phyloP scores from a whole-genome alignment of 2,888 invertebrate genomes.

The Lepetodrilus schrolli region DNA sequence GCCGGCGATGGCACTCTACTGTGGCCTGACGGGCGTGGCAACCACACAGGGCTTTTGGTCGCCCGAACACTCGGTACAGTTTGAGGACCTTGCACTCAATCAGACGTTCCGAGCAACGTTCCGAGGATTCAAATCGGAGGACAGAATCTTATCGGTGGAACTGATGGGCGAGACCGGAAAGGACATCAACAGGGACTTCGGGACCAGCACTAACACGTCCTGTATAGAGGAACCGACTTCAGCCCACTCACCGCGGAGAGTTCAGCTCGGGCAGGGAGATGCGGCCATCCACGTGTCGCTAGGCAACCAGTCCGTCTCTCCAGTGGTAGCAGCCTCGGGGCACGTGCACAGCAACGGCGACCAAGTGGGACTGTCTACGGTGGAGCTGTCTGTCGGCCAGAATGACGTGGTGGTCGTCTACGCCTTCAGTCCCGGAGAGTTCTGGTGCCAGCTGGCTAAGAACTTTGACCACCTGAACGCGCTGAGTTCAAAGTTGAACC shows the following conservation, averaged over 20 bases:
- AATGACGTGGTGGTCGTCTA: constrained; percentile 54
- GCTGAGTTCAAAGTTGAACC: constrained; percentile 58
- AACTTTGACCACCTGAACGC: constrained; percentile 40
- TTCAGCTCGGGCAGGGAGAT: constrained; percentile 11
- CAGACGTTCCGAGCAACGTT: constrained; percentile 58
- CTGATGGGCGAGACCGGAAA: constrained; percentile 51
- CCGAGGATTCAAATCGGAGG: constrained; percentile 40
- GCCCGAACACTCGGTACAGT: constrained; percentile 63
- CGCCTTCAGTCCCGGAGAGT: constrained; percentile 49
- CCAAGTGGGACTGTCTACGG: not conserved
- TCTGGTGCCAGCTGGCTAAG: constrained; percentile 63
- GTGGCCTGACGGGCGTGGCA: constrained; percentile 58
- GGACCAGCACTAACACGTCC: constrained; percentile 48
- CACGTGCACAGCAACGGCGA: not conserved
- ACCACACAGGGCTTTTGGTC: constrained; percentile 64
- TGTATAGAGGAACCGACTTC: constrained; percentile 28
- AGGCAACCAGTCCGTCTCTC: not conserved
- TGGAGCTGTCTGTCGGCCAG: constrained; percentile 45
- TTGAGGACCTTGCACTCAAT: constrained; percentile 63
- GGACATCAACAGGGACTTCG: constrained; percentile 61
- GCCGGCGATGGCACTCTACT: constrained; percentile 62
- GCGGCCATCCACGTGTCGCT: constrained; percentile 31
- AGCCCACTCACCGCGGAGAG: not conserved
- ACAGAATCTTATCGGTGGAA: constrained; percentile 51
- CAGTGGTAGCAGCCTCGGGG: not conserved